phyloP scores from a whole-genome alignment of 1,140 invertebrate species.

The Protaetia brevitarsis region DNA sequence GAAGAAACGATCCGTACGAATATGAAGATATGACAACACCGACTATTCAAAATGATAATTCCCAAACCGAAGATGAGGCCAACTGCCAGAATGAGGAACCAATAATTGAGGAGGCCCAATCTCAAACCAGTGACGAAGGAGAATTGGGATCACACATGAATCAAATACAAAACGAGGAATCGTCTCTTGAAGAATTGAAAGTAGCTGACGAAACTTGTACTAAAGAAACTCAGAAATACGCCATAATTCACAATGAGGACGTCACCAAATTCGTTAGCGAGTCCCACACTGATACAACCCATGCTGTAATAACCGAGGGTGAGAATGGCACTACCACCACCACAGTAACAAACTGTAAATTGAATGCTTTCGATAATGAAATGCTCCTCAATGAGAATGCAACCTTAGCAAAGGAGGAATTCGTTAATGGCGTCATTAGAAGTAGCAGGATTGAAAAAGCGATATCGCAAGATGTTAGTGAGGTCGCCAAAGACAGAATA shows the following conservation, averaged over 20 bases:
- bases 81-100: not conserved
- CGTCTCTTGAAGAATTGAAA: not conserved
- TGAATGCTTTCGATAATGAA: not conserved
- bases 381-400: not conserved
- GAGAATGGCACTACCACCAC: not conserved
- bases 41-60: not conserved
- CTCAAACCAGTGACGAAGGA: not conserved
- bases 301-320: not conserved
- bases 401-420: not conserved
- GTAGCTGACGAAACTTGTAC: not conserved
- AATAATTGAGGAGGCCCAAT: not conserved
- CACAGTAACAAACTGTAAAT: not conserved
- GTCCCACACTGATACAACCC: not conserved
- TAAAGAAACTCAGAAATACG: not conserved
- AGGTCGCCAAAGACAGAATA: not conserved
- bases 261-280: not conserved
- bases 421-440: not conserved
- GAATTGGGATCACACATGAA: not conserved
- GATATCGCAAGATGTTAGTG: not conserved
- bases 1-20: conserved; percentile 27
- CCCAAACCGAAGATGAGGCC: not conserved
- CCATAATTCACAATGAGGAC: not conserved
- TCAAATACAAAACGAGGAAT: not conserved
- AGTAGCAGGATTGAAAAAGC: not conserved
- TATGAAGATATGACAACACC: conserved; percentile 26